Conservation (phyloP, 2,797 vertebrate genomes). For the Pipistrellus kuhlii region DNA sequence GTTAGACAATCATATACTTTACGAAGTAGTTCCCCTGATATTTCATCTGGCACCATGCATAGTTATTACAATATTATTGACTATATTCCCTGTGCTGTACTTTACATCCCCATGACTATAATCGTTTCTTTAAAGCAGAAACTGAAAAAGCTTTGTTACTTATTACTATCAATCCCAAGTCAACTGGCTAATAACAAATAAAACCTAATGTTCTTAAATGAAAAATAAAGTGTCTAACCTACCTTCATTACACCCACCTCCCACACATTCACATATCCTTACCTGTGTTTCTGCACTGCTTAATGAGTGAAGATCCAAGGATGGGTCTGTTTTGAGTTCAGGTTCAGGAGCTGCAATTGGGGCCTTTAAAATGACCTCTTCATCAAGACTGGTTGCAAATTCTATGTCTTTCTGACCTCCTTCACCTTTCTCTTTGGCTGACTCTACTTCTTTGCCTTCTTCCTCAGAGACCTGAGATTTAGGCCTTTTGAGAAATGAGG, state of each 20-base stretch:
- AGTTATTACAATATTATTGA: not conserved
- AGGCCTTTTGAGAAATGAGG: conserved; percentile 94
- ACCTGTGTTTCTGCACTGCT: conserved; percentile 98
- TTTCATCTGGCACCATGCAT: not conserved
- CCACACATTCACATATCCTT: not conserved
- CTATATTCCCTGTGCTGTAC: not conserved
- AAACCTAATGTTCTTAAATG: conserved; percentile 41
- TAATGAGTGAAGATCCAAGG: conserved; percentile 94
- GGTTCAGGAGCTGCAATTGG: conserved; percentile 98
- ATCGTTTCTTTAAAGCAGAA: conserved; percentile 66
- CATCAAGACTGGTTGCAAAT: conserved; percentile 85
- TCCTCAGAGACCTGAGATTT: conserved; percentile 94
- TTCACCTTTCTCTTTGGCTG: conserved; percentile 85
- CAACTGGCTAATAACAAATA: conserved; percentile 55
- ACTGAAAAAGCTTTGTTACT: conserved; percentile 33
- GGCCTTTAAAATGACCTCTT: conserved; percentile 93
- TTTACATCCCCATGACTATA: not conserved
- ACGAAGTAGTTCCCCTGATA: not conserved
- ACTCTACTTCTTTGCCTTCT: conserved; percentile 87
- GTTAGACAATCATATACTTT: not conserved
- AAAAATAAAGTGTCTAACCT: not conserved
- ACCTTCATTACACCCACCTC: not conserved
- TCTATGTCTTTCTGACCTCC: conserved; percentile 85
- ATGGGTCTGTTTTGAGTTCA: conserved; percentile 95
- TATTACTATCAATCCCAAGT: not conserved